These are phyloP conservation scores for Oreonectes daqikongensis DNA, from an alignment of 2,797 vertebrate species.

Conservation along the genomic window DNA sequence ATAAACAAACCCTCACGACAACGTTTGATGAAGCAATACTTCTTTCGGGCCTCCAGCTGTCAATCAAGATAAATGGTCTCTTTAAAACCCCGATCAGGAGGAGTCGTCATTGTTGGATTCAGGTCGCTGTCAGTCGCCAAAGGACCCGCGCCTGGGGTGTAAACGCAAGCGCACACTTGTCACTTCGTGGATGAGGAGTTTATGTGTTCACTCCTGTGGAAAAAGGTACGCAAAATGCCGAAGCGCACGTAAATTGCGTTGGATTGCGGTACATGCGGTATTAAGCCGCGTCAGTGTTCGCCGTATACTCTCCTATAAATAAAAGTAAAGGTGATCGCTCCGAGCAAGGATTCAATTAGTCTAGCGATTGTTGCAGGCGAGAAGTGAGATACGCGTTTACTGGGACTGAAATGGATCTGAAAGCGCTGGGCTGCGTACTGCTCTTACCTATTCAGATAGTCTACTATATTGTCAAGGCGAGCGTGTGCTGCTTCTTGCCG, in stretches of 20 bases:
- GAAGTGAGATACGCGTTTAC: constrained; percentile 30
- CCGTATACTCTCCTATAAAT: constrained; percentile 8
- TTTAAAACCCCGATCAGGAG: constrained; percentile 79
- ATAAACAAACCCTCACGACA: constrained; percentile 77
- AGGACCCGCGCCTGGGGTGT: constrained; percentile 19
- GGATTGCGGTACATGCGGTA: constrained; percentile 1
- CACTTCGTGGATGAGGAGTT: constrained; percentile 37
- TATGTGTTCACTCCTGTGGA: not conserved
- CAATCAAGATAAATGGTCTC: constrained; percentile 93
- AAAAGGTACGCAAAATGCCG: constrained; percentile 24
- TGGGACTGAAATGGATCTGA: constrained; percentile 79
- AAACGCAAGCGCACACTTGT: constrained; percentile 38
- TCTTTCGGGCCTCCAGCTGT: constrained; percentile 83
- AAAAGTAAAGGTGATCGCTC: constrained; percentile 41
- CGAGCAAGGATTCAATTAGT: constrained; percentile 36
- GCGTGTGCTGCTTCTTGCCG: constrained; percentile 78
- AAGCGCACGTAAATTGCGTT: constrained; percentile 2
- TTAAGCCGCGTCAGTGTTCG: not conserved
- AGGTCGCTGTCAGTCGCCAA: constrained; percentile 31
- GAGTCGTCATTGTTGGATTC: constrained; percentile 61
- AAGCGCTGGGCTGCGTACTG: constrained; percentile 80
- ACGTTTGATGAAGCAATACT: constrained; percentile 79
- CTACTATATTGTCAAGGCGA: constrained; percentile 77
- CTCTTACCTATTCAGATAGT: constrained; percentile 87
- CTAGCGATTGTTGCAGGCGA: constrained; percentile 29